These are phyloP conservation scores for Rotaria sp. DNA, from an alignment of 2,888 invertebrate species.

Conservation along the genomic window DNA sequence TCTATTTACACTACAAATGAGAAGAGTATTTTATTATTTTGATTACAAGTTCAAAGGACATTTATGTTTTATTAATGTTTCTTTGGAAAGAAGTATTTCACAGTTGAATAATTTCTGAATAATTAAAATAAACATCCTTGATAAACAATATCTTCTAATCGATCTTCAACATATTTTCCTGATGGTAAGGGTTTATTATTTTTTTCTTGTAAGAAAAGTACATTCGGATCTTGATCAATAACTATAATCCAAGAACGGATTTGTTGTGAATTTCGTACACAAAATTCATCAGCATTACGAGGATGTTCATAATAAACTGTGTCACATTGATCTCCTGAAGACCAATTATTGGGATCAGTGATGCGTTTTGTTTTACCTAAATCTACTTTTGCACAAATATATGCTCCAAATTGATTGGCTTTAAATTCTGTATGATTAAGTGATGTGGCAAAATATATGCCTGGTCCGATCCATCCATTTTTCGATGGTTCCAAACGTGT, in stretches of 20 bases:
- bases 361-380: not conserved
- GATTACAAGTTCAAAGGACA: too few relatives aligned
- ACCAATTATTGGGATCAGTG: not conserved
- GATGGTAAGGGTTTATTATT: not conserved
- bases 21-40: too few relatives aligned
- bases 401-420: conserved; percentile 23
- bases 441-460: conserved; percentile 8
- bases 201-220: not conserved
- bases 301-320: not conserved
- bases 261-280: not conserved
- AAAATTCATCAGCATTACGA: not conserved
- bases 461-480: not conserved
- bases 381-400: conserved; percentile 12
- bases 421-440: conserved; percentile 11
- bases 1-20: too few relatives aligned
- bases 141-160: not conserved
- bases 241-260: not conserved
- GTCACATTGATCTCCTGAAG: not conserved
- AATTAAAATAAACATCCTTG: not conserved
- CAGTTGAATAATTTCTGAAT: too few relatives aligned
- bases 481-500: not conserved
- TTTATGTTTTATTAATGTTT: too few relatives aligned
- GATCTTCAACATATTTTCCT: conserved; percentile 1
- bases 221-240: not conserved
- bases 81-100: too few relatives aligned